Percentiles rank a stretch among this genome's conserved stretches.
Evolutionary conservation across 2,113 vertebrate species (phyloP).

Genomic region (Grus americana): DNA sequence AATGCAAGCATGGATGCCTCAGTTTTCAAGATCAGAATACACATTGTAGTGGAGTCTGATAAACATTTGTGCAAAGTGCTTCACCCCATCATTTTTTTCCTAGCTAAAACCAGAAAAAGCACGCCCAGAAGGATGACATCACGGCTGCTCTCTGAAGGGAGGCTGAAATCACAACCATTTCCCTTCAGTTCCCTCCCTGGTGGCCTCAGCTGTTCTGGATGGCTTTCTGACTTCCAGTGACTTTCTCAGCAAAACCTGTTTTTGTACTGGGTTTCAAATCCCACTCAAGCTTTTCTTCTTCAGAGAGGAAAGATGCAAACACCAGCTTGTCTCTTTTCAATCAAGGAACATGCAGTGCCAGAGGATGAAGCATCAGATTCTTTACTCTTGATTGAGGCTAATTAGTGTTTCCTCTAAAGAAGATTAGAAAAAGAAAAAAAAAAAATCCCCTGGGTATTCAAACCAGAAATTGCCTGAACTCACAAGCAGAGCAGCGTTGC

Average conservation of each 20-base stretch:
- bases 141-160: background rate
- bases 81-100: background rate
- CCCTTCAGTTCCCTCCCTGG: background rate
- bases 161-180: background rate
- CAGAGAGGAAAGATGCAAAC: background rate
- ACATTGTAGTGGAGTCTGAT: background rate
- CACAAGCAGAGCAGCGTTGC: background rate
- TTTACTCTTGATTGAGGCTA: background rate
- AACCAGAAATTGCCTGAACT: background rate
- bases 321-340: background rate
- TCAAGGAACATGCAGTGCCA: constrained; percentile 1
- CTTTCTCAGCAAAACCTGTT: background rate
- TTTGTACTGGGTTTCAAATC: background rate
- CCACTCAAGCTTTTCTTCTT: background rate
- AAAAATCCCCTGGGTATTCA: background rate
- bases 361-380: background rate
- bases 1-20: background rate
- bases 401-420: background rate
- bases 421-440: background rate
- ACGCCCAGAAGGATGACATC: background rate
- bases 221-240: background rate
- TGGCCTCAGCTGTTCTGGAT: background rate
- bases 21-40: background rate
- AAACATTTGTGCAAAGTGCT: background rate
- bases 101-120: background rate